Percentiles rank a stretch among this genome's conserved stretches.
phyloP scores from a whole-genome alignment of 2,113 vertebrate genomes.

The Xiphophorus hellerii region DNA sequence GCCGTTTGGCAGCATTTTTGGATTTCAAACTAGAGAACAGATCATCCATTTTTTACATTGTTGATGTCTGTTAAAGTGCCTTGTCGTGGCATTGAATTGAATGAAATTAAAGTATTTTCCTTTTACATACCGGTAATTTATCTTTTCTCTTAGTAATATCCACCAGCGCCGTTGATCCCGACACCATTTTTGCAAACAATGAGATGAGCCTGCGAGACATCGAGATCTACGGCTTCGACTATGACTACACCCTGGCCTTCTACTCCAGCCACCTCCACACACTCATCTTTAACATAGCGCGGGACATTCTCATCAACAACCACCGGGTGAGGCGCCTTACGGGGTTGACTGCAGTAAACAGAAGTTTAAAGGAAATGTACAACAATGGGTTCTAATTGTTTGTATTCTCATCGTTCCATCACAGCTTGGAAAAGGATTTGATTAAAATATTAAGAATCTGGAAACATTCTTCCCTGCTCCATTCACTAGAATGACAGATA shows the following conservation, averaged over 20 bases:
- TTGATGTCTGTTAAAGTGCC: background rate
- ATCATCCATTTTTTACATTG: background rate
- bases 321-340: constrained; percentile 85
- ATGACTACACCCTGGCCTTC: constrained; percentile 96
- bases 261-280: constrained; percentile 96
- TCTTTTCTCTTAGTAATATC: constrained; percentile 85
- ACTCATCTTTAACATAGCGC: constrained; percentile 92
- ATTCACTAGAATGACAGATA: no score
- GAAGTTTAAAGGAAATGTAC: background rate
- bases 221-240: constrained; percentile 98
- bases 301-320: constrained; percentile 93
- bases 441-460: no score
- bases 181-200: constrained; percentile 98
- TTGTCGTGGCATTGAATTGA: background rate
- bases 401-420: no score
- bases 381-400: no score
- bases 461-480: no score
- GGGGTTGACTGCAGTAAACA: background rate
- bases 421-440: no score
- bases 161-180: constrained; percentile 87
- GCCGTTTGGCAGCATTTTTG: background rate
- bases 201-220: constrained; percentile 95
- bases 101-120: background rate
- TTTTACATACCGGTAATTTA: constrained; percentile 23
- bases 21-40: background rate